Conservation (phyloP, 1,140 invertebrate species). For the Octopus bimaculoides region DNA sequence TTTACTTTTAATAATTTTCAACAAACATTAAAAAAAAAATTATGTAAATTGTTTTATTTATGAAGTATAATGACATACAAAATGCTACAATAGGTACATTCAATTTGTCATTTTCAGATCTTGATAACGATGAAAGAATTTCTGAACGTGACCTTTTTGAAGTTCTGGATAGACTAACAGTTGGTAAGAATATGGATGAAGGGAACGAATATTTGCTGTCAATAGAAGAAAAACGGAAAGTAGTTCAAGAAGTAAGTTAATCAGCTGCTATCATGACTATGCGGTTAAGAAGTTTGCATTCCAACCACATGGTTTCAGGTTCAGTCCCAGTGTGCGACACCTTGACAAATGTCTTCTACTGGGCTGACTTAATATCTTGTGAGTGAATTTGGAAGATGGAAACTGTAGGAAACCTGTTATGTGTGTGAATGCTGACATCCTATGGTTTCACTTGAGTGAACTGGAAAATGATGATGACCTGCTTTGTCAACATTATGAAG, state of each 20-base stretch:
- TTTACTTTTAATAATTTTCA: background rate
- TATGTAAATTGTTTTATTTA: background rate
- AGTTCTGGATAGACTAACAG: background rate
- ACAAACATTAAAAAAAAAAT: background rate
- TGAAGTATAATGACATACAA: background rate
- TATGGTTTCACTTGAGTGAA: too few species aligned
- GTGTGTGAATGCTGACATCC: too few species aligned
- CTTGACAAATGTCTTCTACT: too few species aligned
- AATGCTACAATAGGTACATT: background rate
- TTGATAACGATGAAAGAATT: background rate
- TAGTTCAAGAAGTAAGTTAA: background rate
- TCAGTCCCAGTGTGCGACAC: too few species aligned
- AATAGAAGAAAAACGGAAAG: background rate
- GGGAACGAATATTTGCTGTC: background rate
- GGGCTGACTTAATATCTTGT: too few species aligned
- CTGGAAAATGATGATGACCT: too few species aligned
- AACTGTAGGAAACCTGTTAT: too few species aligned
- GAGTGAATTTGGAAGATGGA: too few species aligned
- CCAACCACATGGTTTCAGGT: too few species aligned
- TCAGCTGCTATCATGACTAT: background rate
- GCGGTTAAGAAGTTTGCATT: too few species aligned
- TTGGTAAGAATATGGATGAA: background rate
- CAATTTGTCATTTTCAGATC: background rate
- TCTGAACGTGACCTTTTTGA: background rate
- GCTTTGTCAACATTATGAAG: too few species aligned